Conservation (phyloP, 2,113 vertebrate genomes). For the Passer domesticus region DNA sequence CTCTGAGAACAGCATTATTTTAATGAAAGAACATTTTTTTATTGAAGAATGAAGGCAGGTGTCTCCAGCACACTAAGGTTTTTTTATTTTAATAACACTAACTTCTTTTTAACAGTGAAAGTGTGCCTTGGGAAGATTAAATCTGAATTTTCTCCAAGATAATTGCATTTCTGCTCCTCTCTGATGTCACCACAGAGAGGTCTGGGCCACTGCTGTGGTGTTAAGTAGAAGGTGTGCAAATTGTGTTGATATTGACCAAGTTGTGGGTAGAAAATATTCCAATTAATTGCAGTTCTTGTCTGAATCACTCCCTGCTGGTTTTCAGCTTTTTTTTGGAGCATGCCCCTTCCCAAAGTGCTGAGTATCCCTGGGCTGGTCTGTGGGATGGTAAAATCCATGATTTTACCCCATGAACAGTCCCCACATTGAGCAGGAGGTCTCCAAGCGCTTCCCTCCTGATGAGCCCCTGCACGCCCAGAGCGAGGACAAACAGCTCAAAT, state of each 20-base stretch:
- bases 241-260: neutral
- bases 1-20: neutral
- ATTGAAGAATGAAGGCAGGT: neutral
- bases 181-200: fast-evolving
- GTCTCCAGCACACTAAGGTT: neutral
- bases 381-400: neutral
- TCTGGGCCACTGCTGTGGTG: neutral
- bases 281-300: neutral
- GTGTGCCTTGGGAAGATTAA: neutral
- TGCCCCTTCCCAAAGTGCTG: neutral
- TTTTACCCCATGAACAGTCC: fast-evolving
- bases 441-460: fast-evolving
- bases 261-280: neutral
- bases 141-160: neutral
- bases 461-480: fast-evolving
- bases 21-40: neutral
- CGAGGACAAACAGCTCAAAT: neutral
- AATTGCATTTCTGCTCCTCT: neutral
- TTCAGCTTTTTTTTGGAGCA: neutral
- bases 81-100: neutral
- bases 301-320: neutral
- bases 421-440: neutral
- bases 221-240: neutral
- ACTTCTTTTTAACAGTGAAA: neutral
- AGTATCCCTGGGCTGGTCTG: neutral